phyloP scores from a whole-genome alignment of 1,140 invertebrate species.

The Maconellicoccus hirsutus region DNA sequence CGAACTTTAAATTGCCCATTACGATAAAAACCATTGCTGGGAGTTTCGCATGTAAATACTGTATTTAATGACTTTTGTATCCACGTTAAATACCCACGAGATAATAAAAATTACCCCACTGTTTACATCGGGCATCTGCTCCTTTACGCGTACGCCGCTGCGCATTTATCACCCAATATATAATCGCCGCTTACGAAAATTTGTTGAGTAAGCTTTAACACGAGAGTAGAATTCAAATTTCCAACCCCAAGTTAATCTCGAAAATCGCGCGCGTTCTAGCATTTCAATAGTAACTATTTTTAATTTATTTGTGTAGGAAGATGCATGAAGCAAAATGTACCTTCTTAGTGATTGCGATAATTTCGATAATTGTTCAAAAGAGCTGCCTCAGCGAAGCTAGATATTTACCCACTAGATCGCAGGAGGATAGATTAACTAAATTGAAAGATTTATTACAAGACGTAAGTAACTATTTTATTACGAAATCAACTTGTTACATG shows the following conservation, averaged over 20 bases:
- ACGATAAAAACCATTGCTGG: no score
- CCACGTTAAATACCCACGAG: no score
- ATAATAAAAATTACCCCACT: no score
- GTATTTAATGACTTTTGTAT: no score
- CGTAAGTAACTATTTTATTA: constrained; percentile 30
- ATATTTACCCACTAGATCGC: constrained; percentile 34
- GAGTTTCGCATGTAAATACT: no score
- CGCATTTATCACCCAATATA: no score
- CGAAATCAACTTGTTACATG: no score
- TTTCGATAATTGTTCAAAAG: constrained; percentile 16
- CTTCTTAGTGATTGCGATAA: not conserved
- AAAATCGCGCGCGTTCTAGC: not conserved
- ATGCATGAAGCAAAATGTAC: not conserved
- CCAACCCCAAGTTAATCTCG: no score
- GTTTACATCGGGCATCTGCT: no score
- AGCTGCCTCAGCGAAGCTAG: constrained; percentile 28
- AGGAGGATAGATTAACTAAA: constrained; percentile 34
- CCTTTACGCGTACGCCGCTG: no score
- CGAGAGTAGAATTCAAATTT: not conserved
- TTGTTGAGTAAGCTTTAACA: not conserved
- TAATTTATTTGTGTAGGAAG: not conserved
- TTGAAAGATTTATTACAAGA: constrained; percentile 35
- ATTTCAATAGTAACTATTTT: not conserved
- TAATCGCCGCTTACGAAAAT: not conserved
- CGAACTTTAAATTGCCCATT: no score